Percentiles rank a stretch among this genome's conserved stretches.
Conservation (phyloP, 2,888 invertebrate genomes). For the Leptinotarsa juncta region DNA sequence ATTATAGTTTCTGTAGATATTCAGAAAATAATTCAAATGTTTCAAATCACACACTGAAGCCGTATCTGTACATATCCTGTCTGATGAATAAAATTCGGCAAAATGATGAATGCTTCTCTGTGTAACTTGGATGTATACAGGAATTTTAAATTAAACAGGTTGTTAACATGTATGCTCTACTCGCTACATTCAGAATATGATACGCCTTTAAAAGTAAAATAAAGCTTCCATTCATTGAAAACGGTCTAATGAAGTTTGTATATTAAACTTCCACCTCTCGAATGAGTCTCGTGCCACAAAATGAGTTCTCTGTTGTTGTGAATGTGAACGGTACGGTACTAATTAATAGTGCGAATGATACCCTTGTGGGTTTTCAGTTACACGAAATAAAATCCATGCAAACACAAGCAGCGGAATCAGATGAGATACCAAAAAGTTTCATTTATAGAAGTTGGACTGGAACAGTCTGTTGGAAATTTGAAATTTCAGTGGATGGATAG, state of each 20-base stretch:
- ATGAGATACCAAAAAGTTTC: constrained; percentile 1
- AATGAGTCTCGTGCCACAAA: constrained; percentile 39
- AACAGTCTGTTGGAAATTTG: not conserved
- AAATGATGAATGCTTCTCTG: constrained; percentile 44
- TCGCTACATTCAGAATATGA: constrained; percentile 54
- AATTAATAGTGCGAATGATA: constrained; percentile 43
- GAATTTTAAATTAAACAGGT: constrained; percentile 58
- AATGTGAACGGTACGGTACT: constrained; percentile 40
- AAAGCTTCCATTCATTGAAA: constrained; percentile 52
- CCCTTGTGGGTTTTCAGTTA: constrained; percentile 9
- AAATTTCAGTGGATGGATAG: not conserved
- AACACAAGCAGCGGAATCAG: not conserved
- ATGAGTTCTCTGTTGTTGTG: constrained; percentile 41
- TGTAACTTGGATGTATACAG: constrained; percentile 40
- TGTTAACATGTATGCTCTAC: constrained; percentile 56
- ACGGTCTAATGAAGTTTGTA: constrained; percentile 52
- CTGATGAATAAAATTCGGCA: constrained; percentile 37
- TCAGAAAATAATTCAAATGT: not conserved
- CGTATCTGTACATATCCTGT: constrained; percentile 22
- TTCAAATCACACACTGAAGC: constrained; percentile 31
- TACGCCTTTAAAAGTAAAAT: constrained; percentile 53
- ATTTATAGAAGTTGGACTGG: not conserved
- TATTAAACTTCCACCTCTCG: constrained; percentile 49
- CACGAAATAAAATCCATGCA: not conserved
- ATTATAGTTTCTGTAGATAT: not conserved